Evolutionary conservation across 2,888 invertebrate genomes (phyloP).

Genomic region (Chironomus tentans): DNA sequence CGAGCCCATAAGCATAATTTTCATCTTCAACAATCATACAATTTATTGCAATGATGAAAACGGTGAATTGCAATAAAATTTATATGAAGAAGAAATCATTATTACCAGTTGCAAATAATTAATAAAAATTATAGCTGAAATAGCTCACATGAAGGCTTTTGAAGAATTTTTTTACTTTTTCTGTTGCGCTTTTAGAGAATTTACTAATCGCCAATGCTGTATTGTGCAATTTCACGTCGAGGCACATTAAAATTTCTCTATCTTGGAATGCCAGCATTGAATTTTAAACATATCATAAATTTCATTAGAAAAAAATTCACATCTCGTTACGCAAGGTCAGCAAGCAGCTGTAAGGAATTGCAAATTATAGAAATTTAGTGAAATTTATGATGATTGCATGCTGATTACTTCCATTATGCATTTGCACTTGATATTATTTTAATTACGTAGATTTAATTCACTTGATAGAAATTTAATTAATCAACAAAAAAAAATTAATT

Average conservation of each 20-base stretch:
- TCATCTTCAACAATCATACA: slow-evolving; percentile 22
- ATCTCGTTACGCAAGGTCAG: background rate
- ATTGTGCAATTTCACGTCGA: too few species aligned
- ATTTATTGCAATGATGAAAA: slow-evolving; percentile 17
- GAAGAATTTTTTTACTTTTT: background rate
- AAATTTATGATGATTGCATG: background rate
- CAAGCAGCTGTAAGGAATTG: background rate
- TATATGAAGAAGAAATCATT: background rate
- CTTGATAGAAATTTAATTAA: background rate
- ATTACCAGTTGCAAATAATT: slow-evolving; percentile 5
- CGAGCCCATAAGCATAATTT: slow-evolving; percentile 11
- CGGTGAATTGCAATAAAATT: background rate
- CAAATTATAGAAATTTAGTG: background rate
- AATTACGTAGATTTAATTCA: background rate
- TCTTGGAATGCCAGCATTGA: too few species aligned
- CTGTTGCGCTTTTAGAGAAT: background rate
- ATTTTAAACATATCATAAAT: slow-evolving; percentile 10
- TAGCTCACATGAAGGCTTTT: background rate
- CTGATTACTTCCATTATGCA: background rate
- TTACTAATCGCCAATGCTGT: background rate
- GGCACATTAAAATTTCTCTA: too few species aligned
- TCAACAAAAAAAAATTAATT: background rate
- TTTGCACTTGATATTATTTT: background rate
- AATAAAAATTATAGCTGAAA: slow-evolving; percentile 10
- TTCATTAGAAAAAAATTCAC: background rate